Base-by-base conservation (phyloP, 2,888 invertebrate genomes). In the Drosophila mimetica region DNA sequence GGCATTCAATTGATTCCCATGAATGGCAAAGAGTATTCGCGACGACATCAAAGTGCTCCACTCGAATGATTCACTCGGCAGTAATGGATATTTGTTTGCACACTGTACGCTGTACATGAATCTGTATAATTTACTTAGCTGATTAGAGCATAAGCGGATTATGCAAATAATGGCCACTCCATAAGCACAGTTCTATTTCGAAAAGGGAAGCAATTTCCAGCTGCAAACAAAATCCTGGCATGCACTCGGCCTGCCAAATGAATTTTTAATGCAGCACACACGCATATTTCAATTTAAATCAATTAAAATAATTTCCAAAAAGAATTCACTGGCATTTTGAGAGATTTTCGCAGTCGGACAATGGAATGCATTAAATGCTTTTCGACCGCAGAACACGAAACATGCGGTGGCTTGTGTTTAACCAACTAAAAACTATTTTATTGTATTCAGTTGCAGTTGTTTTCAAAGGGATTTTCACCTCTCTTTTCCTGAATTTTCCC, bases 81-180 rank as follows among this genome's bases (percentile, higher is more conserved):
- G 67, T 52, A 55, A 55, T 44, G 64, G 42, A 64, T 63, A 34
- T 9, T 11, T 7, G 5, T 9, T 8, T 8, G 25, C 13, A 44
- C n/a, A n/a, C n/a, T n/a, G n/a, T n/a, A n/a, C n/a, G n/a, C n/a
- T 7, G 7, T 16, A 28, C 28, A n/a, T 6, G 63, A 63, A 30
- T 60, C 55, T 47, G 65, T 60, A 51, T 76, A 60, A 61, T 77
- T 74, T 51, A 64, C 65, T 65, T 48, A 69, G 61, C 71, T 82
- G 73, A 74, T 82, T 74, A 85, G 77, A 61, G 37, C 42, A 46
- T 76, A 73, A 85, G 76, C 76, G 37, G 61, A 53, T 71, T 76
- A 67, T 72, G 60, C 55, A 77, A 58, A 79, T 64, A 61, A 30
- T 61, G 71, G 44, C 34, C 48, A 30, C 46, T 47, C 36, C 41